Evolutionary conservation across 2,888 invertebrate genomes (phyloP), one percentile per base, ranked within the genome.

Genomic region (Drosophila fulvimacula): DNA sequence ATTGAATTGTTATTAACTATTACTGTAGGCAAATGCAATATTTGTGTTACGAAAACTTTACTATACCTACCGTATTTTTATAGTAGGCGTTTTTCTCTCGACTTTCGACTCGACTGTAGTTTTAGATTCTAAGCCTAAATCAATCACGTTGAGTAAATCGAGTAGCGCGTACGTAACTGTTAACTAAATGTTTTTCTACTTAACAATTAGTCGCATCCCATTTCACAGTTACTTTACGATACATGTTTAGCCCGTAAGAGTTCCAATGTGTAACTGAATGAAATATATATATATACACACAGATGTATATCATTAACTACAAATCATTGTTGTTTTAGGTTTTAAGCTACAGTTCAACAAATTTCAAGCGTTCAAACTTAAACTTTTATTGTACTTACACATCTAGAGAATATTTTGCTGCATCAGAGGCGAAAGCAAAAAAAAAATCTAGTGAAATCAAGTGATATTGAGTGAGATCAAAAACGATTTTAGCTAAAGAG

Each of bases 401-500:
- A 63, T 69, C 67, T 53, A 55, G 41, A 81, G 65, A 53, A 62
- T 69, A 67, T 72, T 79, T 76, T 71, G 73, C 73, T 75, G 55
- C 64, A 63, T 71, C 52, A 52, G 61, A 75, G 64, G 68, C 67
- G 9, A 6, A 69, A 71, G 73, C 49, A 81, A 19, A 41, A 41
- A 11, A 74, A 74, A 90, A 90, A 82, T 79, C 80, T 84, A 89
- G 81, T 81, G 79, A 83, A 90, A 83, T 83, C 90, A 91, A 92
- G 91, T 91, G 92, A 92, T 92, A 92, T 90, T 83, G 91, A 92
- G 91, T 92, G 91, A 92, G 91, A 92, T 92, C 91, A 89, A 90
- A 90, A 82, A 88, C 91, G 91, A 91, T 91, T 91, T 91, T 91
- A 91, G 87, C 89, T 82, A 79, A 85, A 80, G 62, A 69, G 39